Evolutionary conservation across 2,797 vertebrate species (phyloP), one percentile per base, ranked within the genome.

Genomic region (Scarus forsteni): DNA sequence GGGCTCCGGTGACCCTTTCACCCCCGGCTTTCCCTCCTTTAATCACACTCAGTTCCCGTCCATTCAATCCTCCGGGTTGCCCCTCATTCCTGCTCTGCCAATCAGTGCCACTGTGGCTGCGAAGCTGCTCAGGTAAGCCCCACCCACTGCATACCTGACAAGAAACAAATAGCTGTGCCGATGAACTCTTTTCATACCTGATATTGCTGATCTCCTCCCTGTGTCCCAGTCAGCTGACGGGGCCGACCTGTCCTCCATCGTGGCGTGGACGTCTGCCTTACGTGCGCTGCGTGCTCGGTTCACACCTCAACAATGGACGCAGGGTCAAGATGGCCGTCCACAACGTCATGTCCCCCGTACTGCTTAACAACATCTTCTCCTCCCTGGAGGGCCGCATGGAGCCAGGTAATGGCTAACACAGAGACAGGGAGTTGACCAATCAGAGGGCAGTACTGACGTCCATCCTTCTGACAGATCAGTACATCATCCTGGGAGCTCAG

Each of bases 21-120:
- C 95, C 0, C 96, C 96, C 0, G 96, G 95, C 0, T 96, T 96
- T 57, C 95, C 96, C 0, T 96, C 96, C 48, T 96, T 96, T 86
- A 96, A 95, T 72, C 95, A 96, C 80, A 95, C 95, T 15, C 95
- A 95, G 87, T 96, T 95, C 62, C 95, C 95, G 0, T 92, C 95
- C 0, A 90, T 93, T 7, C 92, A 92, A 51, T 96, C 95, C 0
- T 95, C 95, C 0, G 95, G 95, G 15, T 93, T 96, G 51, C 95
- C 95, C 2, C 68, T 83, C 42, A 96, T 96, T 49, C 94, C 83
- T 0, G 94, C 88, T 2, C 94, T 95, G 77, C 94, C 96, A 70
- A 92, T 97, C 85, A 96, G 93, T 1, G 92, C 94, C 0, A 78
- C 82, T 0, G 48, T 90, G 0, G 95, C 95, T 0, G 75, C 85